Conservation (phyloP, 2,113 vertebrate species). For the Sapayoa aenigma region DNA sequence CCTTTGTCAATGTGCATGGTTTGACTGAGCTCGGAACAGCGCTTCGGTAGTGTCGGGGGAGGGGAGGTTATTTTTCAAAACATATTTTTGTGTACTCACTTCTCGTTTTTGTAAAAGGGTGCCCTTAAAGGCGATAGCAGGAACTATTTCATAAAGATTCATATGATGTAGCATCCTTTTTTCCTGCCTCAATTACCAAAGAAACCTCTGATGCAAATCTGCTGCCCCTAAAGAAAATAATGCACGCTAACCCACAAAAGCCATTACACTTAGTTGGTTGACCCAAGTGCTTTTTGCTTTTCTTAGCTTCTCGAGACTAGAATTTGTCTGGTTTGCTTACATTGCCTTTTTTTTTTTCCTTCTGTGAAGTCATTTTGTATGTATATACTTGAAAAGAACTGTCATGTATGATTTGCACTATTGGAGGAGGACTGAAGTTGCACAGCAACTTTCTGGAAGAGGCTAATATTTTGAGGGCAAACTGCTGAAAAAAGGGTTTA, state of each 20-base stretch:
- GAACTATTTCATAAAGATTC: constrained; percentile 67
- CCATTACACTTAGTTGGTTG: constrained; percentile 70
- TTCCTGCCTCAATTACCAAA: constrained; percentile 92
- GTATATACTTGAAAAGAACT: constrained; percentile 87
- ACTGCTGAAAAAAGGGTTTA: constrained; percentile 76
- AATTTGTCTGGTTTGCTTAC: constrained; percentile 57
- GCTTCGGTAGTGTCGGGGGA: constrained; percentile 63
- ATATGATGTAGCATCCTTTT: constrained; percentile 71
- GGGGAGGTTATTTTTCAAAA: constrained; percentile 60
- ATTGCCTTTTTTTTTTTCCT: neutral
- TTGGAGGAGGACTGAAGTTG: constrained; percentile 74
- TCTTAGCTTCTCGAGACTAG: constrained; percentile 63
- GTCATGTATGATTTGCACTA: constrained; percentile 89
- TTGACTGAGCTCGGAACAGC: constrained; percentile 80
- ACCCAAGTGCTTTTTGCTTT: constrained; percentile 68
- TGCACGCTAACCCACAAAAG: constrained; percentile 62
- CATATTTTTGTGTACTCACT: constrained; percentile 72
- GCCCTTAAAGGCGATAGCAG: constrained; percentile 74
- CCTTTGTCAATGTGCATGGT: constrained; percentile 69
- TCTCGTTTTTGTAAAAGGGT: constrained; percentile 72
- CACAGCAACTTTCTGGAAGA: constrained; percentile 68
- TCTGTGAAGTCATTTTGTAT: constrained; percentile 71
- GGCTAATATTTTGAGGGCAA: constrained; percentile 73
- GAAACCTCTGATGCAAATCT: constrained; percentile 85
- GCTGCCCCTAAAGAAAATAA: constrained; percentile 56